Percentiles rank a stretch among this genome's conserved stretches.
phyloP scores from a whole-genome alignment of 2,113 vertebrate genomes.

The Cricetomys ansorgei region DNA sequence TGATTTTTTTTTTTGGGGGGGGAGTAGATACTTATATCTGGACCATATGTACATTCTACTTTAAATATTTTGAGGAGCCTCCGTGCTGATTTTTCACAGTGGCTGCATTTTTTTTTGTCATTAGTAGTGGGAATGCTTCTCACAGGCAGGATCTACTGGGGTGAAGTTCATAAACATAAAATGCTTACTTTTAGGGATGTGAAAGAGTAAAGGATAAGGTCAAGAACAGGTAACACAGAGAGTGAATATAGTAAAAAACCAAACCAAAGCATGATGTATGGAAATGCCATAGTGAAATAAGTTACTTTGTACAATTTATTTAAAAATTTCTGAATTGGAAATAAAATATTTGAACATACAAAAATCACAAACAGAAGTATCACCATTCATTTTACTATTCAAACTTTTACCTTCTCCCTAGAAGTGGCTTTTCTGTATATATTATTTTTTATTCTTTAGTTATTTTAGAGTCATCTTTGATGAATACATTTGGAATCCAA shows the following conservation, averaged over 20 bases:
- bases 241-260: neutral
- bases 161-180: neutral
- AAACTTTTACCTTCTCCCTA: neutral
- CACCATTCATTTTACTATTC: neutral
- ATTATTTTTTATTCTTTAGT: neutral
- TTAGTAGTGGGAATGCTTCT: neutral
- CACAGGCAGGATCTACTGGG: neutral
- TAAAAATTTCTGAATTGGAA: neutral
- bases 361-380: neutral
- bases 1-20: neutral
- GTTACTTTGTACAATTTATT: neutral
- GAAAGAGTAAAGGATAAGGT: neutral
- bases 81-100: neutral
- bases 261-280: neutral
- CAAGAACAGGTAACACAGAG: neutral
- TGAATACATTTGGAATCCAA: neutral
- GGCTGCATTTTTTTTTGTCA: too few species aligned
- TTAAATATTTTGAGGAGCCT: neutral
- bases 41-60: neutral
- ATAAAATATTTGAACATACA: neutral
- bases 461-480: neutral
- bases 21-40: neutral
- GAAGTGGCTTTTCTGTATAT: neutral
- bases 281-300: neutral
- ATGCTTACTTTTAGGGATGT: neutral